Conservation (phyloP, 2,113 vertebrate genomes). For the Tylochromis polylepis region DNA sequence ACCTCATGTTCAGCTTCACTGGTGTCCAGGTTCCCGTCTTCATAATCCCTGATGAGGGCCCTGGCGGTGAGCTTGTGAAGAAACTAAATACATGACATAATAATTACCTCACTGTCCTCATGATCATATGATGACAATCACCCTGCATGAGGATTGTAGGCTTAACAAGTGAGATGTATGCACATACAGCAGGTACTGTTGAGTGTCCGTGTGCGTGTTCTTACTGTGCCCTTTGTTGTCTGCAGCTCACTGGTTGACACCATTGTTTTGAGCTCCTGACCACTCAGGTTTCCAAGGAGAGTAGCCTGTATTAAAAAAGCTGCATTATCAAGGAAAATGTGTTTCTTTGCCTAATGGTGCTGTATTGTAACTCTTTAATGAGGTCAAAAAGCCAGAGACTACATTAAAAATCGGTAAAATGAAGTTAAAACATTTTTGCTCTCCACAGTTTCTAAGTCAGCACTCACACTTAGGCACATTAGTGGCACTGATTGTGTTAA, state of each 20-base stretch:
- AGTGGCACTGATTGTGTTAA: neutral
- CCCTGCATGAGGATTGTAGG: neutral
- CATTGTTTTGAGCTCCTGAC: conserved; percentile 77
- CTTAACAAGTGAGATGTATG: neutral
- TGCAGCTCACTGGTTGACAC: conserved; percentile 87
- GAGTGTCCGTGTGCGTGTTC: neutral
- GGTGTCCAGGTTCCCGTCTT: conserved; percentile 78
- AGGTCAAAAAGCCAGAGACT: neutral
- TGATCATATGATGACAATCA: neutral
- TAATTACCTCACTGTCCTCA: neutral
- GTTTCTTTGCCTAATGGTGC: neutral
- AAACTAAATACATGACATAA: conserved; percentile 63
- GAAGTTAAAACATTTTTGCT: neutral
- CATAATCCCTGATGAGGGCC: conserved; percentile 84
- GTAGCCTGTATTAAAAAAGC: conserved; percentile 70
- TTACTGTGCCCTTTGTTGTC: conserved; percentile 85
- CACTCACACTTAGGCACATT: neutral
- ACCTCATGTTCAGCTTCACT: conserved; percentile 82
- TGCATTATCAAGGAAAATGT: neutral
- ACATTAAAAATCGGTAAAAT: neutral
- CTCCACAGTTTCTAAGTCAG: neutral
- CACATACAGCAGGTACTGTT: neutral
- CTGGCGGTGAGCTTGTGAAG: conserved; percentile 85
- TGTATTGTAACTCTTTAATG: neutral
- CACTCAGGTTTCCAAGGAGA: conserved; percentile 74